Percentiles rank a stretch among this genome's conserved stretches.
Evolutionary conservation across 2,888 invertebrate species (phyloP).

Genomic region (Gymnocheta viridis): DNA sequence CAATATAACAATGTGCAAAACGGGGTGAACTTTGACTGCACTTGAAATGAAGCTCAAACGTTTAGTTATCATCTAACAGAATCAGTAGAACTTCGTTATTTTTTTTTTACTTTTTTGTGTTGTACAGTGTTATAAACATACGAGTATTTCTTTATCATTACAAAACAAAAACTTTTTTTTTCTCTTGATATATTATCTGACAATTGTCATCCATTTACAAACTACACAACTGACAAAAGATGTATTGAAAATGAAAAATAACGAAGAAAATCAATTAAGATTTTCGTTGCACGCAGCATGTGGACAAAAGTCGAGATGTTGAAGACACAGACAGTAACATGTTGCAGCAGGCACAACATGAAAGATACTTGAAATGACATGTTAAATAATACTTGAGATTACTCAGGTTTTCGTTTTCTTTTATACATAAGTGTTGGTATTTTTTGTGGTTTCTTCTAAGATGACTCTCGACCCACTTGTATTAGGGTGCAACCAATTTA

Average conservation of each 20-base stretch:
- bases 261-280: conserved; percentile 11
- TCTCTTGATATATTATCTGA: conserved; percentile 3
- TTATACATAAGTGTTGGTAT: neutral
- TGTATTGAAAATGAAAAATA: neutral
- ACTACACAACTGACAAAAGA: neutral
- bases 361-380: conserved; percentile 61
- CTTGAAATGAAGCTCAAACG: too few species aligned
- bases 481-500: neutral
- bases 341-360: conserved; percentile 44
- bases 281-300: neutral
- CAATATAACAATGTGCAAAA: too few species aligned
- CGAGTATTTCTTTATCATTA: too few species aligned
- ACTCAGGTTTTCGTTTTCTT: neutral
- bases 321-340: conserved; percentile 37
- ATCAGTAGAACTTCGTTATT: too few species aligned
- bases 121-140: too few species aligned
- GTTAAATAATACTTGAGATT: conserved; percentile 58
- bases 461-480: neutral
- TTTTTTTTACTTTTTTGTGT: too few species aligned
- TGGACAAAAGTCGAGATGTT: conserved; percentile 9
- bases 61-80: too few species aligned
- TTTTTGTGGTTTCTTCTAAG: neutral
- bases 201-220: neutral
- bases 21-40: too few species aligned
- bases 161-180: neutral